Conservation (phyloP, 2,113 vertebrate genomes). For the Alouatta palliata region DNA sequence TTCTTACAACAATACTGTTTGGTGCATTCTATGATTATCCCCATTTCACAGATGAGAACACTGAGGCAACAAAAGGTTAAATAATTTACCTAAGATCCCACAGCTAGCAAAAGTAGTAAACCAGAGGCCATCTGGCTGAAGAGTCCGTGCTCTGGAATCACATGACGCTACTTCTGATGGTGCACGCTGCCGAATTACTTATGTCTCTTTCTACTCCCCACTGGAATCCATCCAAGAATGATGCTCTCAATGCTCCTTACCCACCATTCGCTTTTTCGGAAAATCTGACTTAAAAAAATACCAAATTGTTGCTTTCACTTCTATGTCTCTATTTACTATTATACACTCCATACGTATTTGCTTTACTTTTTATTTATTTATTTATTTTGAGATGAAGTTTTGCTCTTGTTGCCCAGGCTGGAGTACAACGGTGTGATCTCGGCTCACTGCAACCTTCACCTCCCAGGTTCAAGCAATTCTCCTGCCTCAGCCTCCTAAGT, state of each 20-base stretch:
- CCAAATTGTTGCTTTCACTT: not conserved
- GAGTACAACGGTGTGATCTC: no score
- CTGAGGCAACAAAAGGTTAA: not conserved
- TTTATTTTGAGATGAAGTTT: not conserved
- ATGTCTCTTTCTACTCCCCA: not conserved
- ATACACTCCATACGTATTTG: not conserved
- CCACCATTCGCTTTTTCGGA: not conserved
- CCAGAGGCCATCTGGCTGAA: not conserved
- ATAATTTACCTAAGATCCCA: not conserved
- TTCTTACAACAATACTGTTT: not conserved
- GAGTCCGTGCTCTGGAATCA: not conserved
- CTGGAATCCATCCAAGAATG: not conserved
- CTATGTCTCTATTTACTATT: not conserved
- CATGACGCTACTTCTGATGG: not conserved
- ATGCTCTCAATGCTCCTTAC: not conserved
- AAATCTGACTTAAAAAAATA: not conserved
- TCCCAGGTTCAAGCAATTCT: no score
- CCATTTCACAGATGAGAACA: not conserved
- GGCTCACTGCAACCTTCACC: no score
- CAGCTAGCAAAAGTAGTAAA: not conserved
- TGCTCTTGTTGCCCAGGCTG: no score
- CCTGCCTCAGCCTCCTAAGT: no score
- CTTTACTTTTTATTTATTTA: not conserved
- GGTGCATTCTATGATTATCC: not conserved
- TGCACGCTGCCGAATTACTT: not conserved